Evolutionary conservation across 2,797 vertebrate species (phyloP), one percentile per base, ranked within the genome.

Genomic region (Ctenochaetus hawaiiensis): DNA sequence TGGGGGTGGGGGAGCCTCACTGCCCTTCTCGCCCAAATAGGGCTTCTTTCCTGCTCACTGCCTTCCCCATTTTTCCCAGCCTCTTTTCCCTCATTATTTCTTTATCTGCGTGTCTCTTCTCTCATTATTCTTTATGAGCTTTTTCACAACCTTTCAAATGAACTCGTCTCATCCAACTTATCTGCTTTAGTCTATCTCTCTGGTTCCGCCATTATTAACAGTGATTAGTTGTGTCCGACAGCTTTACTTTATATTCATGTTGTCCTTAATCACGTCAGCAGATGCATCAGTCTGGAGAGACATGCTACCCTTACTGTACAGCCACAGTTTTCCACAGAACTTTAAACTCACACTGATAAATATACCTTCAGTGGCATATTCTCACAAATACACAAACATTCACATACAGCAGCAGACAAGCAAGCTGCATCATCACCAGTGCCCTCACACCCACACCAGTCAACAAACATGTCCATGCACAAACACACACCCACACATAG

Each of bases 401-500:
- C 6, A 56, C 49, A 34, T 9, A 65, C 26, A 64, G 58, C 49
- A 57, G 59, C 58, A 68, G 61, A 73, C n/a, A 34, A 58, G 54
- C 70, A 57, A 14, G 41, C 57, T 66, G 60, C 65, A 60, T 77
- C 71, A 67, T n/a, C 26, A 23, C n/a, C 4, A 6, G 51, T 60
- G 20, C 67, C 67, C 63, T 72, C 80, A 70, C 81, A 34, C 69
- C 59, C 77, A 69, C 80, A 53, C 12, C 37, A 68, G 82, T 71
- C 63, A 75, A 72, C 39, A 75, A 85, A 67, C 74, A 76, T 68
- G 62, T 26, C 77, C 30, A 23, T 72, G 63, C 45, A 63, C 60
- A 86, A 80, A 82, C 62, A 75, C 67, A 72, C 69, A 69, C 72
- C 75, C 68, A 84, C 83, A 74, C 47, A 73, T 18, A 82, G 78